A percentile compares a stretch with the other conserved stretches of the same genome.
Conservation (phyloP, 2,888 invertebrate genomes). For the Parapristionchus giblindavisi region DNA sequence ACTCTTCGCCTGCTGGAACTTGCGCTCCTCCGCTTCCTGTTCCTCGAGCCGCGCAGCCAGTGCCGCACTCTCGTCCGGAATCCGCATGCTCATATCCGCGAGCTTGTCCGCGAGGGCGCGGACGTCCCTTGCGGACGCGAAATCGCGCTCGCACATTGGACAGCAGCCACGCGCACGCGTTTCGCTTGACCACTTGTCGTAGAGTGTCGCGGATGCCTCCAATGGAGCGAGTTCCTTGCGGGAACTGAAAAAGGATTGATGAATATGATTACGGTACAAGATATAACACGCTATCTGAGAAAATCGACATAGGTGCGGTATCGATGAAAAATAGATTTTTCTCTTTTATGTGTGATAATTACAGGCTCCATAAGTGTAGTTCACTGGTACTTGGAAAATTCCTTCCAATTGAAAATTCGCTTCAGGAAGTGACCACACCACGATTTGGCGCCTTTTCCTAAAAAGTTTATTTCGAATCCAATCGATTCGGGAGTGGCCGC, state of each 20-base stretch:
- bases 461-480: too few relatives aligned
- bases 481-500: too few relatives aligned
- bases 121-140: neutral
- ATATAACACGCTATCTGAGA: too few relatives aligned
- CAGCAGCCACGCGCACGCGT: slow-evolving; percentile 49
- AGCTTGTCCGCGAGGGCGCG: slow-evolving; percentile 36
- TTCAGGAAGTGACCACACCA: too few relatives aligned
- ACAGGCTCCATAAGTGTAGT: too few relatives aligned
- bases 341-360: too few relatives aligned
- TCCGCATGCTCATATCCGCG: slow-evolving; percentile 43
- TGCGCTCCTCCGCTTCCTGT: slow-evolving; percentile 43
- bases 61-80: slow-evolving; percentile 48
- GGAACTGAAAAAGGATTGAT: slow-evolving; percentile 28
- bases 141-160: slow-evolving; percentile 55
- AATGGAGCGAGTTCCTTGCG: slow-evolving; percentile 52
- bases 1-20: slow-evolving; percentile 39
- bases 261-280: too few relatives aligned
- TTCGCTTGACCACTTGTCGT: slow-evolving; percentile 54
- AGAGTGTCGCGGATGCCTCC: slow-evolving; percentile 46
- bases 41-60: slow-evolving; percentile 32
- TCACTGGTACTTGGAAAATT: too few relatives aligned
- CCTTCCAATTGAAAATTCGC: too few relatives aligned
- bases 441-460: too few relatives aligned
- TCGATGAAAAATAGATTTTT: too few relatives aligned
- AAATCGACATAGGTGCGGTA: too few relatives aligned